phyloP scores from a whole-genome alignment of 2,113 vertebrate species.

The Pseudonaja textilis region DNA sequence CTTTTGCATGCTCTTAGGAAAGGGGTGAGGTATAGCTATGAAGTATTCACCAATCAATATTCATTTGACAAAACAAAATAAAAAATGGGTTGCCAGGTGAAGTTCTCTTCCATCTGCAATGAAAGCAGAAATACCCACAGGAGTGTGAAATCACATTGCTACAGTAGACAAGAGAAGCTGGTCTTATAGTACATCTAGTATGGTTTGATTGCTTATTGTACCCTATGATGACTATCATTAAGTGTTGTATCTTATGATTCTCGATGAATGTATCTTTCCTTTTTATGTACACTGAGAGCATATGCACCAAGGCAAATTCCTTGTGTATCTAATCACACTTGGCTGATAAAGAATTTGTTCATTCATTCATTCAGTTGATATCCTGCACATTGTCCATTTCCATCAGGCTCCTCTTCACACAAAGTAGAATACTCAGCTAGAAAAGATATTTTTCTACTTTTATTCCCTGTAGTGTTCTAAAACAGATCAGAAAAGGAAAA shows the following conservation, averaged over 20 bases:
- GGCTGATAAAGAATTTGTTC: no score
- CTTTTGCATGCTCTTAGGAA: no score
- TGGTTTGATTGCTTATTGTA: no score
- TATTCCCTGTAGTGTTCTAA: neutral
- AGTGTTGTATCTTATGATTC: no score
- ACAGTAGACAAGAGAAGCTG: neutral
- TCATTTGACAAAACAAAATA: conserved; percentile 3
- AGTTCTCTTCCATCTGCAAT: neutral
- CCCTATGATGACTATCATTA: no score
- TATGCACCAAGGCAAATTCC: no score
- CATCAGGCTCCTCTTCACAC: neutral
- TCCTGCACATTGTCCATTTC: neutral
- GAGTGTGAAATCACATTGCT: neutral
- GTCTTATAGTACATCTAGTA: neutral
- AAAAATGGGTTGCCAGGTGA: neutral
- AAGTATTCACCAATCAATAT: neutral
- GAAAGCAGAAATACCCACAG: neutral
- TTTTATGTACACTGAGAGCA: no score
- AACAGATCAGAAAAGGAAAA: neutral
- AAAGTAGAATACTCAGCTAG: neutral
- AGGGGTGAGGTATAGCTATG: neutral
- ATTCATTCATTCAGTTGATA: neutral
- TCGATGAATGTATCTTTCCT: no score
- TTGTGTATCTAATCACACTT: no score
- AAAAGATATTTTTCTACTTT: neutral